Conservation (phyloP, 2,888 invertebrate species). For the Allolobophora icterica region DNA sequence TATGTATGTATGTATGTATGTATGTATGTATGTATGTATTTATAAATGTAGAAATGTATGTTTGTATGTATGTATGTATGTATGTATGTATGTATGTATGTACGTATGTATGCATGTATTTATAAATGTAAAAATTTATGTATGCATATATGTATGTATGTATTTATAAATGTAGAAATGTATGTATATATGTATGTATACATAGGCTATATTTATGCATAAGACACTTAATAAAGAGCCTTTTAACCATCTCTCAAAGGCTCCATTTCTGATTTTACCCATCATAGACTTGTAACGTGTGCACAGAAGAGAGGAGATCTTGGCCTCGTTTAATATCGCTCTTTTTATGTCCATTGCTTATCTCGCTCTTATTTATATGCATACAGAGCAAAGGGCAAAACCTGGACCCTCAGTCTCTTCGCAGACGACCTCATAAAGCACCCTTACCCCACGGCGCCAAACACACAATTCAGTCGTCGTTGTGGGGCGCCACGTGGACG, state of each 20-base stretch:
- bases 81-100: slow-evolving; percentile 25
- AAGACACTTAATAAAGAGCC: background rate
- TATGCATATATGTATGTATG: slow-evolving; percentile 23
- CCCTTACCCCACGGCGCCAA: background rate
- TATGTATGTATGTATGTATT: slow-evolving; percentile 29
- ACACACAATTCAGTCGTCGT: background rate
- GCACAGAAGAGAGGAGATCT: background rate
- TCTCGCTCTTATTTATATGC: background rate
- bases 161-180: too few relatives aligned
- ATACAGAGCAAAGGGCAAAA: background rate
- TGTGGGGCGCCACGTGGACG: slow-evolving; percentile 11
- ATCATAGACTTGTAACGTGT: too few relatives aligned
- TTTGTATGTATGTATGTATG: background rate
- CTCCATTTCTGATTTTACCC: too few relatives aligned
- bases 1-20: background rate
- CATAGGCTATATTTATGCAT: too few relatives aligned
- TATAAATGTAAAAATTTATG: too few relatives aligned
- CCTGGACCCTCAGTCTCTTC: background rate
- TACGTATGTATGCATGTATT: slow-evolving; percentile 21
- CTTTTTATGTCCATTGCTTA: background rate
- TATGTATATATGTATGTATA: slow-evolving; percentile 23
- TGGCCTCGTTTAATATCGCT: background rate
- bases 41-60: too few relatives aligned
- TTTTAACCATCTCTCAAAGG: too few relatives aligned
- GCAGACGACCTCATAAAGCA: background rate